Evolutionary conservation across 2,888 invertebrate genomes (phyloP).

Genomic region (Hofmannophila pseudospretella): DNA sequence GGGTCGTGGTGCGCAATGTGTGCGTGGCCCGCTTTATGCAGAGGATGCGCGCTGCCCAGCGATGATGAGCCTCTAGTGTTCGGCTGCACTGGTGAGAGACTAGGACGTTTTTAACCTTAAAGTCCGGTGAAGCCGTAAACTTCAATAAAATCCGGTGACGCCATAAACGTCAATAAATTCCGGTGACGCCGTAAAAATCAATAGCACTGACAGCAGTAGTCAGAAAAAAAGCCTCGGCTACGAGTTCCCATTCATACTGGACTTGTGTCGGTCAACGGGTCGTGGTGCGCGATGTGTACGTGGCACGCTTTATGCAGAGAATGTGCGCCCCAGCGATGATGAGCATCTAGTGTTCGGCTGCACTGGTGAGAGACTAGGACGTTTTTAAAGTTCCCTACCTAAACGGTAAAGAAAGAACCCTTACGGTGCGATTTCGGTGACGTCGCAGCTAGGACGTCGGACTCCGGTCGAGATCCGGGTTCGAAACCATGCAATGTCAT

Average conservation of each 20-base stretch:
- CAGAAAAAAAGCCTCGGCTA: conserved; percentile 93
- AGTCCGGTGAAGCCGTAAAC: too few species aligned
- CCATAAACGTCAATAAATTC: too few species aligned
- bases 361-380: conserved; percentile 15
- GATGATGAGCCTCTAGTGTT: conserved; percentile 42
- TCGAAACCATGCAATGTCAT: too few species aligned
- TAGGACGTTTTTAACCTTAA: too few species aligned
- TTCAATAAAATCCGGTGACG: too few species aligned
- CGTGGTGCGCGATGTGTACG: conserved; percentile 84
- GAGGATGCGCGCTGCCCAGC: conserved; percentile 87
- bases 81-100: conserved; percentile 13
- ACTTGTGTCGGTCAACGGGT: conserved; percentile 80
- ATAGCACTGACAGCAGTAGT: too few species aligned
- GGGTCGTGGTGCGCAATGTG: conserved; percentile 82
- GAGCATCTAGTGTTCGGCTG: conserved; percentile 31
- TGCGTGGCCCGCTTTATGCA: conserved; percentile 89
- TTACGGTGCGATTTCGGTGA: too few species aligned
- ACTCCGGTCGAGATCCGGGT: too few species aligned
- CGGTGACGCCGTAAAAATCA: too few species aligned
- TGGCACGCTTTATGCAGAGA: conserved; percentile 92
- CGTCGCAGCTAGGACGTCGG: too few species aligned
- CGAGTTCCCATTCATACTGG: conserved; percentile 94
- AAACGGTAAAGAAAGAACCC: too few species aligned
- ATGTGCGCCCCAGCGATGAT: conserved; percentile 80
- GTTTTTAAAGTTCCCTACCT: too few species aligned